Conservation (phyloP, 2,797 vertebrate species). For the Tragelaphus eurycerus region DNA sequence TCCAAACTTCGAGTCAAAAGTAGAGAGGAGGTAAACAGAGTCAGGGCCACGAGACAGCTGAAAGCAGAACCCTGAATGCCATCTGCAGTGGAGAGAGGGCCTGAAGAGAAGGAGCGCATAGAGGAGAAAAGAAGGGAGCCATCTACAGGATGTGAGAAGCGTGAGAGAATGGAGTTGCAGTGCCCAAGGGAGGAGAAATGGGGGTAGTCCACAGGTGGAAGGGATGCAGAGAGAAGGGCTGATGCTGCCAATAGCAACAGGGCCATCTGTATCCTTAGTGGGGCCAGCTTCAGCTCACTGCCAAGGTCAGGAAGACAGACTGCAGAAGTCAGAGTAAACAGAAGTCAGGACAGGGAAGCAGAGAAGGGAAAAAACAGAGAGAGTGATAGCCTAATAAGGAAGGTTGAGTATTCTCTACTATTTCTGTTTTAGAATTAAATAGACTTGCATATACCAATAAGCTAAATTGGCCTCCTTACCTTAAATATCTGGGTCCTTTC, state of each 20-base stretch:
- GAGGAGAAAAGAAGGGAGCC: too few relatives aligned
- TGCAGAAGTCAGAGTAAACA: not conserved
- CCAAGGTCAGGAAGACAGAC: not conserved
- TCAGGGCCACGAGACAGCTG: not conserved
- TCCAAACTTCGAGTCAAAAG: not conserved
- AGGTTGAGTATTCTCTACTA: not conserved
- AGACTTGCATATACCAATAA: not conserved
- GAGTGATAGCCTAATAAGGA: not conserved
- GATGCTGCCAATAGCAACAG: not conserved
- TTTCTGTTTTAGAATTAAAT: not conserved
- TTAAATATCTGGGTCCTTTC: not conserved
- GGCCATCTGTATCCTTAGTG: not conserved
- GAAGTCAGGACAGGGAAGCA: not conserved
- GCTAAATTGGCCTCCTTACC: not conserved
- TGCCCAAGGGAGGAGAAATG: not conserved
- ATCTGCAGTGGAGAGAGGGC: not conserved
- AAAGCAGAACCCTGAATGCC: not conserved
- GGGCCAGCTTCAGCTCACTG: not conserved
- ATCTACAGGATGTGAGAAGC: not conserved
- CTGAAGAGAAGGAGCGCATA: fast-evolving
- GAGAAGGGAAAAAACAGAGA: not conserved
- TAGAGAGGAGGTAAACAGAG: not conserved
- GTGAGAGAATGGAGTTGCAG: not conserved
- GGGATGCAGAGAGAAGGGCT: not conserved
- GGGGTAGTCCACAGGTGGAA: not conserved